These are phyloP conservation scores for Parauchenoglanis ngamensis DNA, from an alignment of 2,797 vertebrate genomes.

Conservation along the genomic window DNA sequence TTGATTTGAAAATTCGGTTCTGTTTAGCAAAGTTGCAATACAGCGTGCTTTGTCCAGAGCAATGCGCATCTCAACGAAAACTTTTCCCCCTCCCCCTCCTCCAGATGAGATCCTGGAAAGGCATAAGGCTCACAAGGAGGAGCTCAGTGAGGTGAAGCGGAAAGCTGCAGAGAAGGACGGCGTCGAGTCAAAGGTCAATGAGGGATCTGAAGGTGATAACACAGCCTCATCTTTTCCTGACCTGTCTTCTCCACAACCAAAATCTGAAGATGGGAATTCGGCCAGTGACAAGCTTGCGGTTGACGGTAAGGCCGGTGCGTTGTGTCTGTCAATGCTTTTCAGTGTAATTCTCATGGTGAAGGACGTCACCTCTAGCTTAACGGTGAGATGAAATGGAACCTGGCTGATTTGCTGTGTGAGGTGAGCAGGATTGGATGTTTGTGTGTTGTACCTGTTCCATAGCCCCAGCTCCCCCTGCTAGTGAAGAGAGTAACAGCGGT, in stretches of 20 bases:
- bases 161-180: constrained; percentile 68
- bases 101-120: constrained; percentile 86
- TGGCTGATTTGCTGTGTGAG: constrained; percentile 4
- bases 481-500: constrained; percentile 58
- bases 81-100: not conserved
- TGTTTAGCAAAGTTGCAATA: not conserved
- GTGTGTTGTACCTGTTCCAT: constrained; percentile 27
- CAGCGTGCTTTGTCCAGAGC: not conserved
- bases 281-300: constrained; percentile 6
- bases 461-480: constrained; percentile 48
- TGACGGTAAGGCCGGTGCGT: constrained; percentile 35
- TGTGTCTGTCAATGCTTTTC: not conserved
- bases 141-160: constrained; percentile 75
- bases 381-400: constrained; percentile 15
- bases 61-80: not conserved
- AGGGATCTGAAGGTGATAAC: constrained; percentile 65
- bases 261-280: constrained; percentile 20
- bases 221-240: constrained; percentile 24
- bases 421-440: constrained; percentile 15
- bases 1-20: not conserved
- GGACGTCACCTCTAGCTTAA: not conserved
- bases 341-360: not conserved
- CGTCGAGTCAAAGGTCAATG: constrained; percentile 69
- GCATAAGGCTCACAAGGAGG: constrained; percentile 79
- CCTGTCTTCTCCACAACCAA: constrained; percentile 2